Evolutionary conservation across 2,797 vertebrate genomes (phyloP), one percentile per base, ranked within the genome.

Genomic region (Florisuga fusca): DNA sequence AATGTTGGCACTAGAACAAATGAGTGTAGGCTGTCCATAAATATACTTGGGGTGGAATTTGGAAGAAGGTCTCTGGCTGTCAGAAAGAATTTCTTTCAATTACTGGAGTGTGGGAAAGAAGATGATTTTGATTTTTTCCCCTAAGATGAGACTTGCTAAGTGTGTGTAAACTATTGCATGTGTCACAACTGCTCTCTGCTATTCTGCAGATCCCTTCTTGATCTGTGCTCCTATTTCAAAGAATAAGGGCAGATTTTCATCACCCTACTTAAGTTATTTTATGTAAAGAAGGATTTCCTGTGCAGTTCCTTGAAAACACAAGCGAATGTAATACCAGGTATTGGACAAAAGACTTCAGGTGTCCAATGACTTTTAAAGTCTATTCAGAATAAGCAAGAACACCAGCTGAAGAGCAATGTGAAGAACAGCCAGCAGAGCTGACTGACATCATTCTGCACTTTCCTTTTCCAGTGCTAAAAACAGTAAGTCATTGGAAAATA

Each of bases 71-170:
- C 63, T 72, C 29, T 82, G 16, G 19, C 45, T 78, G 90, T 59
- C 55, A 69, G 55, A 90, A 36, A 83, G 38, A 34, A 54, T 78
- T 82, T 63, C 22, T 81, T 88, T 88, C 43, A 50, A 33, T 85
- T 91, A 61, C 38, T 77, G n/a, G 22, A 73, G 10, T 87, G n/a
- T 80, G 63, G 67, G 84, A 84, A 84, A 94, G 17, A 76, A 90
- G 46, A 15, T 13, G 19, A 34, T 68, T 41, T 58, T 16, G 33
- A 15, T 29, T 26, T 2, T 8, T 3, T 4, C 25, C 31, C 14
- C 12, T 5, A 33, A n/a, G 23, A 76, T 55, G 51, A 67, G 68
- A 11, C 26, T 93, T 55, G 33, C 7, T 12, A 12, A 55, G 10
- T 62, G 8, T 57, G 17, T 38, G 14, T 59, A 29, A 87, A 50